phyloP scores from a whole-genome alignment of 2,888 invertebrate genomes.

The Osedax frankpressi region DNA sequence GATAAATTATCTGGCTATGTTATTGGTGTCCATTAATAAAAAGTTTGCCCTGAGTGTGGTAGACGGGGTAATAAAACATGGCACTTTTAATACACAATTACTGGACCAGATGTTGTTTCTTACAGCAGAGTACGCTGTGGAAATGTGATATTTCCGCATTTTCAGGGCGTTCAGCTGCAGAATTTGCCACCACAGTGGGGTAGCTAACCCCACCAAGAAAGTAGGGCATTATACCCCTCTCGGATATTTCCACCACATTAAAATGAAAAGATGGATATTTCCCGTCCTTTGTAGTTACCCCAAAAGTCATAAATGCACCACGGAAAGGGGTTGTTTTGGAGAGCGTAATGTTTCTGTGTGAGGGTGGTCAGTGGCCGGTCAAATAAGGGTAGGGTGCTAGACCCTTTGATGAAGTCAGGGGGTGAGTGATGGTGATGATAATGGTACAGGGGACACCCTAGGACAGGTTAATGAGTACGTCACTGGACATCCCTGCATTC shows the following conservation, averaged over 20 bases:
- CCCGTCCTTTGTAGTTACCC: background rate
- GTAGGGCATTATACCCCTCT: constrained; percentile 1
- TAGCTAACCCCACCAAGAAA: background rate
- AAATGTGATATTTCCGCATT: background rate
- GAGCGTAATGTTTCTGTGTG: background rate
- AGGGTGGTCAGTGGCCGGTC: background rate
- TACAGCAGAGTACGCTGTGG: background rate
- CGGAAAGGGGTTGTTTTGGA: constrained; percentile 5
- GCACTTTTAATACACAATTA: constrained; percentile 8
- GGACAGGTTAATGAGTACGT: background rate
- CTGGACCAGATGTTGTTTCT: constrained; percentile 5
- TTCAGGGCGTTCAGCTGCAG: background rate
- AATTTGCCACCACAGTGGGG: background rate
- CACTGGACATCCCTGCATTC: background rate
- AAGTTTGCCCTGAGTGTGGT: background rate
- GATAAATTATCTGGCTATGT: constrained; percentile 1
- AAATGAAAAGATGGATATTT: constrained; percentile 4
- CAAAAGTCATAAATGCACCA: background rate
- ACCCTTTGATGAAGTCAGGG: background rate
- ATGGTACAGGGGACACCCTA: background rate
- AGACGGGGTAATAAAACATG: background rate
- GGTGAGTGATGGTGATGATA: constrained; percentile 2
- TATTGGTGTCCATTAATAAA: background rate
- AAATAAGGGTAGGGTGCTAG: background rate
- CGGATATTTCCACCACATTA: background rate